Evolutionary conservation across 2,113 vertebrate species (phyloP), one percentile per base, ranked within the genome.

Genomic region (Bostrychus sinensis): DNA sequence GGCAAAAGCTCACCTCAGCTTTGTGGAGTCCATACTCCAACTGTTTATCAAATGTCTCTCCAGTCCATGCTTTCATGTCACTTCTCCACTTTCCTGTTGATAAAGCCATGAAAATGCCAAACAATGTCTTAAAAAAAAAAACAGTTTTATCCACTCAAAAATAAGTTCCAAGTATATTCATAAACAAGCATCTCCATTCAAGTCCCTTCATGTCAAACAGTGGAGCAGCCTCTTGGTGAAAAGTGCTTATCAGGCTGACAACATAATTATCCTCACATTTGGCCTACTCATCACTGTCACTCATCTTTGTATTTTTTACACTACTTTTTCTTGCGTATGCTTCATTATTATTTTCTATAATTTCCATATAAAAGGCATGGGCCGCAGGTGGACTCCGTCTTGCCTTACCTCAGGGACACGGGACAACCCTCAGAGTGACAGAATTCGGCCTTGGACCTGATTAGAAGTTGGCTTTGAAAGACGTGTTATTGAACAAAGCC

Each of bases 331-430:
- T 39, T 39, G 51, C 10, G 51, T 26, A 0, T 8, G 32, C 45
- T 14, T 55, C 41, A 56, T 66, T 36, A 65, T 79, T 75, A 45
- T 66, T 39, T 36, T 16, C 38, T 1, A 3, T 84, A 64, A 77
- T 86, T 86, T 83, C 82, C 86, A 83, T 75, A 81, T 86, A 67
- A 81, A 76, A 26, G 54, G 78, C 42, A 36, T 14, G 1, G 13
- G 46, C 66, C 20, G 71, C 37, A 50, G 71, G 68, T 69, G 82
- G 72, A 72, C 76, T 80, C 65, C 26, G 28, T 41, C 46, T 77
- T 69, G 64, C 81, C 79, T 84, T 72, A 81, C 75, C 79, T 75
- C 66, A 73, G 86, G 84, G 73, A 82, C 55, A 19, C 1, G 2
- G 39, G n/a, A 5, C 9, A 10, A 19, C 42, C 17, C 8, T 22